Conservation (phyloP, 1,140 invertebrate species). For the Nixonia krombeini region DNA sequence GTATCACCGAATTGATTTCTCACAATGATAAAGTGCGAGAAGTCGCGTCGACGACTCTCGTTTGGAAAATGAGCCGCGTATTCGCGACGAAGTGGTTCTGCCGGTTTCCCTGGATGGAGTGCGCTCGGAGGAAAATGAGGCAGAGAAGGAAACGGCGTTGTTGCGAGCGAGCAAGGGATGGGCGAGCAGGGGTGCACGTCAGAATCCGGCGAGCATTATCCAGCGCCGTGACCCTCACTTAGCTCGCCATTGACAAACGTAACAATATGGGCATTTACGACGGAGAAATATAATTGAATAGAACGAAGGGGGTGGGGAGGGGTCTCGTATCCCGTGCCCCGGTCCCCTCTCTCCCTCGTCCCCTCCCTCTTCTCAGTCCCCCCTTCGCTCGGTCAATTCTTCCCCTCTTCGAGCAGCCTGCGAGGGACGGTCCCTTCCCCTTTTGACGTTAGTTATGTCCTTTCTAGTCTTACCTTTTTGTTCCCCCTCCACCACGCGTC, state of each 20-base stretch:
- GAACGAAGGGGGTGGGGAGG: slow-evolving; percentile 45
- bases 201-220: slow-evolving; percentile 52
- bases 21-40: slow-evolving; percentile 28
- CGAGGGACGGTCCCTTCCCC: slow-evolving; percentile 55
- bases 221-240: slow-evolving; percentile 67
- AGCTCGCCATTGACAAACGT: slow-evolving; percentile 70
- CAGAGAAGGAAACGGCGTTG: slow-evolving; percentile 18
- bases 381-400: slow-evolving; percentile 11
- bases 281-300: slow-evolving; percentile 71
- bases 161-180: slow-evolving; percentile 5
- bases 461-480: slow-evolving; percentile 70
- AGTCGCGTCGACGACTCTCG: slow-evolving; percentile 31
- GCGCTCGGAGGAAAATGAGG: slow-evolving; percentile 18
- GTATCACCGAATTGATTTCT: slow-evolving; percentile 42
- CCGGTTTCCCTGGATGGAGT: slow-evolving; percentile 20
- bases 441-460: slow-evolving; percentile 61
- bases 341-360: slow-evolving; percentile 17
- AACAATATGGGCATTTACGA: slow-evolving; percentile 73
- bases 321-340: slow-evolving; percentile 15
- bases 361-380: slow-evolving; percentile 15
- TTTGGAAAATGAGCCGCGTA: slow-evolving; percentile 39
- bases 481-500: slow-evolving; percentile 49
- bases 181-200: slow-evolving; percentile 19
- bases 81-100: slow-evolving; percentile 33
- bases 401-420: not conserved